Base-by-base conservation (phyloP, 2,113 vertebrate species). In the Albula goreensis region DNA sequence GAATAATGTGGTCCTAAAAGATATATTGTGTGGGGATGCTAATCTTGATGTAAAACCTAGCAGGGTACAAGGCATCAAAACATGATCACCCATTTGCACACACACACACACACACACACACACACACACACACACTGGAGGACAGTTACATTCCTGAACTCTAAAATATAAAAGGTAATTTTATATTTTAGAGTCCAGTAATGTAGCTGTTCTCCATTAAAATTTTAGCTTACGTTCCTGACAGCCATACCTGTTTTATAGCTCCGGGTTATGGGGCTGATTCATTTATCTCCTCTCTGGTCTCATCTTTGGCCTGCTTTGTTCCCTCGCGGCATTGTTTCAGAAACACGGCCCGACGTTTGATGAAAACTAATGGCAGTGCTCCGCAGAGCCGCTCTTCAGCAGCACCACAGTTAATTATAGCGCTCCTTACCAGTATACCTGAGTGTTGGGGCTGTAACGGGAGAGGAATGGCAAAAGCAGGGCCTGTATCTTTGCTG, bases 301-400 rank as follows among this genome's bases (percentile, higher is more conserved):
- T 94, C 89, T 93, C 93, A 89, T 91, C 94, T 95, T 93, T 95
- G 90, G 95, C 94, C 94, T 92, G 94, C 90, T 92, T 88, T 25
- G 89, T 87, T 82, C 88, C 91, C 95, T 94, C 5, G 92, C 89
- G 95, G 95, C 95, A 78, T 91, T 93, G 94, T 95, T 95, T 91
- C 88, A 91, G 86, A 90, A 93, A 89, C 94, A 89, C 90, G 93
- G 95, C 95, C 94, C 90, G 93, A 94, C 94, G 93, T 95, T 95
- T 96, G 95, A 96, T 95, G 93, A 94, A 92, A 95, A 94, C 95
- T 95, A 95, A 96, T 96, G 96, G 95, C 92, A 90, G 90, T 80
- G 88, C 91, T 91, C 90, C 90, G 92, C 92, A 95, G 92, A 94
- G 93, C 92, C 92, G 94, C 92, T 90, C 90, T 87, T 90, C 88